Percentiles rank a stretch among this genome's conserved stretches.
These are phyloP conservation scores for Pasiphila rectangulata DNA, from an alignment of 2,888 invertebrate species.

Conservation along the genomic window DNA sequence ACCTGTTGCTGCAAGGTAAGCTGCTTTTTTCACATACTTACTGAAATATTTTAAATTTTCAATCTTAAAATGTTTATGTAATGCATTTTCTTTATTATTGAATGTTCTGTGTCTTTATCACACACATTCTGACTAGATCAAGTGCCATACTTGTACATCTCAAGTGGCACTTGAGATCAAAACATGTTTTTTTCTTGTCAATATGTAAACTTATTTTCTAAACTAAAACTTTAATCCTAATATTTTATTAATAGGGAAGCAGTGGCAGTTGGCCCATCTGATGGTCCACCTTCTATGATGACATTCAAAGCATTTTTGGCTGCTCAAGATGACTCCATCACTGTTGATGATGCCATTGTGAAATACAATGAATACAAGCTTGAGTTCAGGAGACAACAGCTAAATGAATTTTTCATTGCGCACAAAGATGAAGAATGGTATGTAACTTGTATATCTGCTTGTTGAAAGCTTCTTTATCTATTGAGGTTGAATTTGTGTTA, in stretches of 20 bases:
- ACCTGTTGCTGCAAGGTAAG: constrained; percentile 72
- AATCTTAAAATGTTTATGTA: no score
- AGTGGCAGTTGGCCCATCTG: constrained; percentile 50
- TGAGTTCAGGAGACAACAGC: constrained; percentile 96
- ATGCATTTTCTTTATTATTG: no score
- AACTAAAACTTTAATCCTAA: background rate
- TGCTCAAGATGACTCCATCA: constrained; percentile 98
- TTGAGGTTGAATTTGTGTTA: constrained; percentile 1
- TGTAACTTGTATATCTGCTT: constrained; percentile 52
- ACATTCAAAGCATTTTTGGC: constrained; percentile 97
- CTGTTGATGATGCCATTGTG: constrained; percentile 96
- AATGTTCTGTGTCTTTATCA: no score
- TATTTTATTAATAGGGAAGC: constrained; percentile 66
- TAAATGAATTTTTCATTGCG: constrained; percentile 98
- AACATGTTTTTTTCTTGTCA: background rate
- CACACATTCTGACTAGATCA: constrained; percentile 2
- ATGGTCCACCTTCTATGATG: constrained; percentile 97
- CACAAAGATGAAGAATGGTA: constrained; percentile 99
- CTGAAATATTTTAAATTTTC: no score
- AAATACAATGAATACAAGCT: constrained; percentile 99
- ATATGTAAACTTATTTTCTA: background rate
- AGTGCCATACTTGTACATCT: no score
- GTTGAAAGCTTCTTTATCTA: constrained; percentile 22
- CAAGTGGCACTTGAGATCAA: constrained; percentile 2
- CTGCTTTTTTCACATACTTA: no score